Base-by-base conservation (phyloP, 2,888 invertebrate species). In the Thera britannica region DNA sequence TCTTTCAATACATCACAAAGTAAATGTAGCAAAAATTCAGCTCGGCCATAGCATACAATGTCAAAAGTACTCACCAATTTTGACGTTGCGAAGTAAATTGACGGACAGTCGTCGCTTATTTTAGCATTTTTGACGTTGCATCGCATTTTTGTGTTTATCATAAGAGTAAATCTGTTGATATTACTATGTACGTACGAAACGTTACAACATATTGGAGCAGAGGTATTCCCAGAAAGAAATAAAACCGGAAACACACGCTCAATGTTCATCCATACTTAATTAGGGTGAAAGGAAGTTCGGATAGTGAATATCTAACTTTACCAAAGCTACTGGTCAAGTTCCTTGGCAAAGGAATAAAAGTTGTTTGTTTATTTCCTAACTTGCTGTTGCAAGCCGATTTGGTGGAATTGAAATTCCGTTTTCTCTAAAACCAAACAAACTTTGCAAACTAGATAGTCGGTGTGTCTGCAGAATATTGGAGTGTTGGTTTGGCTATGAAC, bases 311-410 rank as follows among this genome's bases (percentile, higher is more conserved):
- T 52, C 2, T 3, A 52, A 51, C 51, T 51, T 52, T 34, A 55
- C 55, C n/a, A 11, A 55, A 36, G 55, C 36, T 49, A 64, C 49
- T 64, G 46, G 64, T 58, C 34, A 58, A 58, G 58, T 58, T 7
- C 9, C 2, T 44, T 64, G 46, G 7, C 35, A 58, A 35, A 64
- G 36, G 52, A 52, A 34, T 52, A 52, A 5, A 35, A 55, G 52
- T 58, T 58, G 35, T 9, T 64, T 64, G 52, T 58, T 58, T 64
- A 41, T 48, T 41, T 36, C 6, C 35, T 12, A 58, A 64, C 38
- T 54, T 58, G 49, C 35, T 3, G 52, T 36, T 64, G 64, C 52
- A 58, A 46, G 52, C 44, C 46, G 57, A 64, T 58, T 64, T 64
- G 44, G 51, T 44, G 46, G 41, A 64, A 58, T 58, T 58, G 34